Percentiles rank a stretch among this genome's conserved stretches.
phyloP scores from a whole-genome alignment of 1,140 invertebrate genomes.

The Dryas iulia region DNA sequence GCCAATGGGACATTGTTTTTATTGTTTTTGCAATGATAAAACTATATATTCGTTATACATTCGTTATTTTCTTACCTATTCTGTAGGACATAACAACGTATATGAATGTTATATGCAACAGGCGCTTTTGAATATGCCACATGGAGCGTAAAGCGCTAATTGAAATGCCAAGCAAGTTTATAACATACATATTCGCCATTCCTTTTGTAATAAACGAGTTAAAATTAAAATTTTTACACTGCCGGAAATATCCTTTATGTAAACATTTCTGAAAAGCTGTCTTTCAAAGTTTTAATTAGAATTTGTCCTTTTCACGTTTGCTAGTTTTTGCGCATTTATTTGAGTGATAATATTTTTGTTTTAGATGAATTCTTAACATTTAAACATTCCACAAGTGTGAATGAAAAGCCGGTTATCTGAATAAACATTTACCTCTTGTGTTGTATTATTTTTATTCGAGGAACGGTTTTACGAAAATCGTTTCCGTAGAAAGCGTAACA shows the following conservation, averaged over 20 bases:
- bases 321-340: neutral
- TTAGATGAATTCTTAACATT: neutral
- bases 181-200: neutral
- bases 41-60: too few relatives aligned
- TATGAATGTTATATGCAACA: slow-evolving; percentile 12
- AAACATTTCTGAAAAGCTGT: neutral
- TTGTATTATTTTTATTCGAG: neutral
- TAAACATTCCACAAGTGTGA: neutral
- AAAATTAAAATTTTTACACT: neutral
- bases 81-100: neutral
- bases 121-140: slow-evolving; percentile 4
- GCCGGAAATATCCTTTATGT: neutral
- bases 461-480: neutral
- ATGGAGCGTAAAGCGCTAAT: slow-evolving; percentile 4
- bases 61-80: too few relatives aligned
- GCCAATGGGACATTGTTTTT: too few relatives aligned
- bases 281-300: neutral
- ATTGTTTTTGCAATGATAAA: too few relatives aligned
- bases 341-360: neutral
- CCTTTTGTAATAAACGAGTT: neutral
- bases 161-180: slow-evolving; percentile 7
- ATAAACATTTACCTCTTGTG: neutral
- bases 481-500: neutral
- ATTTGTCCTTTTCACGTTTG: neutral
- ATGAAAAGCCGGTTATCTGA: neutral